Conservation (phyloP, 2,113 vertebrate species). For the Sorex fumeus region DNA sequence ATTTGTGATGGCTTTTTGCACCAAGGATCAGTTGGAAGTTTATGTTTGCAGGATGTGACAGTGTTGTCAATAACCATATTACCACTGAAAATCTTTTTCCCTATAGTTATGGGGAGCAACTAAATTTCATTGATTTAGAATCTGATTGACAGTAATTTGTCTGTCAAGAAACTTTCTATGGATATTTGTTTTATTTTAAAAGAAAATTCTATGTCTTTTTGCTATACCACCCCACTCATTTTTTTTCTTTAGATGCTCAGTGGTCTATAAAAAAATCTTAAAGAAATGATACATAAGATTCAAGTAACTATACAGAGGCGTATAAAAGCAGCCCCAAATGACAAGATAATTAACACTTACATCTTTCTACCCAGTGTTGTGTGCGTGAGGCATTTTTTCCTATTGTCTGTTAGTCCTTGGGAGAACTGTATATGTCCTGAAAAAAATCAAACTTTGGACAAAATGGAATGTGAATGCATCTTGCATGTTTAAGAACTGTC, state of each 20-base stretch:
- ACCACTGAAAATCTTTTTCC: conserved; percentile 18
- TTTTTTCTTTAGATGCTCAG: conserved; percentile 82
- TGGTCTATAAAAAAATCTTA: conserved; percentile 83
- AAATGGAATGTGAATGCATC: conserved; percentile 24
- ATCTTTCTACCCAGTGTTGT: conserved; percentile 76
- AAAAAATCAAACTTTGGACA: conserved; percentile 74
- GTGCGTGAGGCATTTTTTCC: conserved; percentile 51
- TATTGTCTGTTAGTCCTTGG: conserved; percentile 76
- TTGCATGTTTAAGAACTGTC: not conserved
- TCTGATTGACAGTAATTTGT: conserved; percentile 82
- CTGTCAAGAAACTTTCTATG: conserved; percentile 82
- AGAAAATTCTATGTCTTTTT: conserved; percentile 76
- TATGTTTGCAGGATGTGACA: not conserved
- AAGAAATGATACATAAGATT: conserved; percentile 83
- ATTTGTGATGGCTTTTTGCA: conserved; percentile 51
- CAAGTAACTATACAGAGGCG: conserved; percentile 82
- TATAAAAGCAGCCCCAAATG: conserved; percentile 78
- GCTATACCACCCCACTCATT: conserved; percentile 76
- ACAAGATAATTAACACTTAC: conserved; percentile 84
- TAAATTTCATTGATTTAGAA: conserved; percentile 73
- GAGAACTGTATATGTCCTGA: conserved; percentile 66
- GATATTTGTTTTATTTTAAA: conserved; percentile 82
- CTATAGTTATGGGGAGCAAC: conserved; percentile 38
- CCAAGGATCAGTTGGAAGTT: conserved; percentile 11
- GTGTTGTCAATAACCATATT: conserved; percentile 21